Conservation (phyloP, 2,797 vertebrate species). For the Sebastes cheni region DNA sequence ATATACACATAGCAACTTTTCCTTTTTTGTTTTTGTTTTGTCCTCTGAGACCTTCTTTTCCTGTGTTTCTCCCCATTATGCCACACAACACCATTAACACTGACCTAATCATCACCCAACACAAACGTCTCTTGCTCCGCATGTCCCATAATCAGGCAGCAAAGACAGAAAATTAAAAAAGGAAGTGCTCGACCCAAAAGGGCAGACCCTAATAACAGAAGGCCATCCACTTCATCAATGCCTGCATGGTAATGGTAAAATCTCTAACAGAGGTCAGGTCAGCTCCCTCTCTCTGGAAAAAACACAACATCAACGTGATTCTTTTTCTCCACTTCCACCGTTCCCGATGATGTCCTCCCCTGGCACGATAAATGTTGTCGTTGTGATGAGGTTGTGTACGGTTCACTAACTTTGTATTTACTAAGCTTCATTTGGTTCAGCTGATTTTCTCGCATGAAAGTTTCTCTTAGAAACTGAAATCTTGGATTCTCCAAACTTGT, state of each 20-base stretch:
- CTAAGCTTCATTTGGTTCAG: not conserved
- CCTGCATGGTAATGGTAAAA: constrained; percentile 47
- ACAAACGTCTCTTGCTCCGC: constrained; percentile 15
- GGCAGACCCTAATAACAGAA: constrained; percentile 57
- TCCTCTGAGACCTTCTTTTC: not conserved
- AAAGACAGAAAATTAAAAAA: constrained; percentile 44
- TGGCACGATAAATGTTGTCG: not conserved
- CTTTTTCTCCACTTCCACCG: not conserved
- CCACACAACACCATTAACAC: not conserved
- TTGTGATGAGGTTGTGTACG: not conserved
- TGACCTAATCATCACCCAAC: constrained; percentile 9
- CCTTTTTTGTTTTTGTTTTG: not conserved
- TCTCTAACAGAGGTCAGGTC: constrained; percentile 12
- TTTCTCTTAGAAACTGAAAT: not conserved
- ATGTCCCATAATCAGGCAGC: constrained; percentile 62
- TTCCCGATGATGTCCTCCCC: not conserved
- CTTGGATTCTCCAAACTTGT: not conserved
- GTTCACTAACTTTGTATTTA: not conserved
- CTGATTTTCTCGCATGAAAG: not conserved
- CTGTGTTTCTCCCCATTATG: not conserved
- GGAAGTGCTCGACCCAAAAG: constrained; percentile 42
- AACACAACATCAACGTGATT: constrained; percentile 9
- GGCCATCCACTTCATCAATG: constrained; percentile 45
- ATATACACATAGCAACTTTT: not conserved
- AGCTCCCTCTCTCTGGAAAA: constrained; percentile 6